Base-by-base conservation (phyloP, 1,140 invertebrate genomes). In the Charaxes varanes region DNA sequence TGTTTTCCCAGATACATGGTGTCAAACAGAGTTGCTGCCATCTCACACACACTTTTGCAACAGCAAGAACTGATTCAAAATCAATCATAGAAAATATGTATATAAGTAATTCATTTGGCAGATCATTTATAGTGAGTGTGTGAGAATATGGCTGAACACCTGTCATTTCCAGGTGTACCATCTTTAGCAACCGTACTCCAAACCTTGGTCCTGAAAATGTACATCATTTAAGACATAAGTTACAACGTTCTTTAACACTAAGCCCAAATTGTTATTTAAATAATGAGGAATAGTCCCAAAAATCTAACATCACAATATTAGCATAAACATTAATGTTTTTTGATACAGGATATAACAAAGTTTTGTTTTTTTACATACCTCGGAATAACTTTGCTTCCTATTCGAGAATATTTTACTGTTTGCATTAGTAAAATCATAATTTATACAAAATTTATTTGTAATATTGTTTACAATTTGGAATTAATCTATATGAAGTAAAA, bases 1-100 rank as follows among this genome's bases (percentile, higher is more conserved):
- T 84, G 41, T 85, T 84, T 30, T 84, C 82, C 84, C 84, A 85
- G 8, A 85, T 74, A 37, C 72, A 81, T 5, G 84, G 77, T 4
- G 81, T 80, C 24, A 85, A 46, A 26, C 80, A 82, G 1, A 85
- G 72, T 34, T 79, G 65, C 51, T 84, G 78, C 84, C 84, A 86
- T 53, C 84, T 62, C 41, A 69, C 51, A 53, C 82, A 86, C 5
- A 86, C 84, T 55, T 83, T 78, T 32, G 79, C 78, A 19, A 85
- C 78, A 4, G 74, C 67, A 45, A 84, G 48, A 8, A 85, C 58
- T 33, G 77, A 84, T 58, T 86, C 84, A 56, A 79, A 82, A 59
- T 86, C 82, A 21, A 86, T 72, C 71, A 82, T 78, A 36, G 82
- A 84, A 65, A 86, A 85, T 56, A 86, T 85, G 36, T 84, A 81